Evolutionary conservation across 1,140 invertebrate species (phyloP), one percentile per base, ranked within the genome.

Genomic region (Papilio helenus): DNA sequence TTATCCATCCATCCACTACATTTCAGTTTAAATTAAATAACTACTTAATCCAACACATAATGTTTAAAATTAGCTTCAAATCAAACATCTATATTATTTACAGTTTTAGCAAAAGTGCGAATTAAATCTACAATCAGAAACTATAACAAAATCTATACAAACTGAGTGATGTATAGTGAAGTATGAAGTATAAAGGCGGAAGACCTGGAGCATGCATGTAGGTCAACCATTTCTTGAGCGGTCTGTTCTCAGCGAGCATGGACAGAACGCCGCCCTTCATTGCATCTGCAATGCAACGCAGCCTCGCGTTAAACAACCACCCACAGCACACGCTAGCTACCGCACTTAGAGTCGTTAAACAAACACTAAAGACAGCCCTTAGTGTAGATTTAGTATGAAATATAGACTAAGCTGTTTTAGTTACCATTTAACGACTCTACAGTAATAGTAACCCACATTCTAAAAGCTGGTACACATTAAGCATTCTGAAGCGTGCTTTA

Each of bases 131-230:
- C 20, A 61, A 49, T 42, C 51, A 77, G 10, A 55, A 72, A 49
- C 20, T 29, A 8, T 10, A 51, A n/a, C 12, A 73, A 73, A 73
- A 72, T 44, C 26, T 44, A 58, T 34, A 76, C 51, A 76, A 39
- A 76, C 23, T 58, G 29, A 58, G 49, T 16, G 23, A 71, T 44
- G 7, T 39, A 65, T 65, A 68, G 65, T n/a, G 77, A 71, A 79
- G 78, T 81, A 84, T 90, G 88, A 86, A 88, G 85, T 88, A 86
- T 86, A 92, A 91, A 92, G 91, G 90, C 82, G 49, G 49, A 86
- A 89, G 92, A 94, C 93, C 93, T 94, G 92, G 88, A 51, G 89
- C 93, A 94, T 93, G 93, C 93, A 94, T 89, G 91, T 93, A 93
- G 86, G 93, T 93, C 84, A 94, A 90, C 92, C 93, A 94, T 84